phyloP scores from a whole-genome alignment of 1,140 invertebrate genomes.

The Portunus trituberculatus region DNA sequence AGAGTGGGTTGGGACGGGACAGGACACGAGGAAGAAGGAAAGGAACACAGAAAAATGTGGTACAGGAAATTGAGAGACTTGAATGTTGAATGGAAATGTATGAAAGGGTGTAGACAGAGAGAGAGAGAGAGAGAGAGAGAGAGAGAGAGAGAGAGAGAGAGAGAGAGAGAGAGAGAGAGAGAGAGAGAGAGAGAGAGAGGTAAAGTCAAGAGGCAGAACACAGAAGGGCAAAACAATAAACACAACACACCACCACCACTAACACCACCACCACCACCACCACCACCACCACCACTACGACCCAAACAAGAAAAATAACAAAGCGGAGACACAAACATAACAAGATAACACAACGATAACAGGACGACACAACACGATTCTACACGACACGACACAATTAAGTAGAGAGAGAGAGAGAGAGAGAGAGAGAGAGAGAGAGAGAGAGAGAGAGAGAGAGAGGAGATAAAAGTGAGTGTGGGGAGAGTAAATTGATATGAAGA shows the following conservation, averaged over 20 bases:
- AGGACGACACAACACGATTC: too few relatives aligned
- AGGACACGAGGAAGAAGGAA: background rate
- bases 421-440: background rate
- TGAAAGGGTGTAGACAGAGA: background rate
- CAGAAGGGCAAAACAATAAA: too few relatives aligned
- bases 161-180: conserved; percentile 23
- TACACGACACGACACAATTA: background rate
- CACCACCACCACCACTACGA: too few relatives aligned
- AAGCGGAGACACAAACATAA: too few relatives aligned
- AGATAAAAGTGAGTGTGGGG: too few relatives aligned
- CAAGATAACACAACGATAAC: too few relatives aligned
- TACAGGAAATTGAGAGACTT: background rate
- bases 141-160: conserved; percentile 26
- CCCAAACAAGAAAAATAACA: too few relatives aligned
- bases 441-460: background rate
- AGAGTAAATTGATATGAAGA: too few relatives aligned
- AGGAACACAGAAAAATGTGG: background rate
- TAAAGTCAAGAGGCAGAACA: too few relatives aligned
- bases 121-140: background rate
- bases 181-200: too few relatives aligned
- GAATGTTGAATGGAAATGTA: background rate
- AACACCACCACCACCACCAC: too few relatives aligned
- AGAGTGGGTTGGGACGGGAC: background rate
- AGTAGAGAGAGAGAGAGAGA: conserved; percentile 4
- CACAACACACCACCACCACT: too few relatives aligned